A percentile compares a stretch with the other conserved stretches of the same genome.
phyloP scores from a whole-genome alignment of 1,140 invertebrate species.

The Hydropsyche tenuis region DNA sequence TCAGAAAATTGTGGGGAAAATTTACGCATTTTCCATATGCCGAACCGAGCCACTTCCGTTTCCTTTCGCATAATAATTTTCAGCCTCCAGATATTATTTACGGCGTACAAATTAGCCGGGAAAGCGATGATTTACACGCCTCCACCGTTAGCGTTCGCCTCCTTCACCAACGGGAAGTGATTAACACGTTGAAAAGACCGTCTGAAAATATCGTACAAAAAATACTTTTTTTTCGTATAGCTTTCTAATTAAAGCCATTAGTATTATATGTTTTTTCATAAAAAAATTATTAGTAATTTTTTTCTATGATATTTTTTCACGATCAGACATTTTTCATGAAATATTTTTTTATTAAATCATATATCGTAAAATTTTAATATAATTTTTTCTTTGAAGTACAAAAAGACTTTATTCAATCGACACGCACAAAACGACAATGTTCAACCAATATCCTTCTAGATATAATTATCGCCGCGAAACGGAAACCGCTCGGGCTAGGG shows the following conservation, averaged over 20 bases:
- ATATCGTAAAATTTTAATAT: too few relatives aligned
- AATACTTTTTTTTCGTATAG: too few relatives aligned
- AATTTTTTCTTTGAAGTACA: too few relatives aligned
- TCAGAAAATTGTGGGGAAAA: not conserved
- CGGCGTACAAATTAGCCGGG: slow-evolving; percentile 24
- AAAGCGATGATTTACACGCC: slow-evolving; percentile 13
- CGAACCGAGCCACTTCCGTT: not conserved
- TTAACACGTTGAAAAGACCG: slow-evolving; percentile 8
- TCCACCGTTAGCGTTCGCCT: not conserved
- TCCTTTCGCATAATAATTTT: slow-evolving; percentile 2
- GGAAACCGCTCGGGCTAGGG: slow-evolving; percentile 33
- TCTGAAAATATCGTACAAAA: too few relatives aligned
- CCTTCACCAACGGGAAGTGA: slow-evolving; percentile 17
- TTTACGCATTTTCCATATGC: slow-evolving; percentile 28
- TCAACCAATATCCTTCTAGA: slow-evolving; percentile 26
- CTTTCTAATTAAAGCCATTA: too few relatives aligned
- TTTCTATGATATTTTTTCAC: too few relatives aligned
- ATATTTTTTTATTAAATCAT: too few relatives aligned
- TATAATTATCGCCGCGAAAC: slow-evolving; percentile 47
- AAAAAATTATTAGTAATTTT: too few relatives aligned
- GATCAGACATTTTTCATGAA: too few relatives aligned
- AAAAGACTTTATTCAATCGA: too few relatives aligned
- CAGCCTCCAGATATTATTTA: slow-evolving; percentile 21
- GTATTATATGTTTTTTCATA: too few relatives aligned
- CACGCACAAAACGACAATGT: not conserved